Evolutionary conservation across 2,888 invertebrate species (phyloP).

Genomic region (Mimumesa dahlbomi): DNA sequence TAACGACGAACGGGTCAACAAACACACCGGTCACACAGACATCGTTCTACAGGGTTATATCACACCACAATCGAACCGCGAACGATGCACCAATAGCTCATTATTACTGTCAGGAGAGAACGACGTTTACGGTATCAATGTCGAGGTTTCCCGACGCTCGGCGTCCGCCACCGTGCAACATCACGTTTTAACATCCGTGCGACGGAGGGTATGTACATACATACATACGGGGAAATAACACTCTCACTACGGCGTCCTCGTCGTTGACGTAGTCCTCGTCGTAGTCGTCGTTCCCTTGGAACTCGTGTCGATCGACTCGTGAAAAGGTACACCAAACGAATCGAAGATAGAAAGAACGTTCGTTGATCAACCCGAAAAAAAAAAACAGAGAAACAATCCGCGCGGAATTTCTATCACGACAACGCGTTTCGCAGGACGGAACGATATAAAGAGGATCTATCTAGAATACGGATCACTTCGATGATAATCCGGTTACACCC

Average conservation of each 20-base stretch:
- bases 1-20: not conserved
- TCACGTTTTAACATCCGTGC: slow-evolving; percentile 52
- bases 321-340: no score
- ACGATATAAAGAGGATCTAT: no score
- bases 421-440: no score
- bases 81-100: slow-evolving; percentile 57
- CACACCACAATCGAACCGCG: slow-evolving; percentile 35
- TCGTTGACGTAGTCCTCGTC: not conserved
- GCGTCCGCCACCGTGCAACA: slow-evolving; percentile 54
- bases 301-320: not conserved
- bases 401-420: no score
- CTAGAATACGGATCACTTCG: no score
- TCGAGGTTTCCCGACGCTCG: slow-evolving; percentile 54
- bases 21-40: slow-evolving; percentile 31
- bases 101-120: slow-evolving; percentile 64
- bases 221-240: no score
- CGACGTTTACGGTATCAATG: slow-evolving; percentile 43
- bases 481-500: no score
- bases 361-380: no score
- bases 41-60: slow-evolving; percentile 40
- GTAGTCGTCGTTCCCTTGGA: not conserved
- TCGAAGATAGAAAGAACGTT: slow-evolving; percentile 1
- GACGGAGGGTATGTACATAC: no score
- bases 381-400: no score
- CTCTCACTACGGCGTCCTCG: no score